phyloP scores from a whole-genome alignment of 2,113 vertebrate species.

The Australoheros scitulus region DNA sequence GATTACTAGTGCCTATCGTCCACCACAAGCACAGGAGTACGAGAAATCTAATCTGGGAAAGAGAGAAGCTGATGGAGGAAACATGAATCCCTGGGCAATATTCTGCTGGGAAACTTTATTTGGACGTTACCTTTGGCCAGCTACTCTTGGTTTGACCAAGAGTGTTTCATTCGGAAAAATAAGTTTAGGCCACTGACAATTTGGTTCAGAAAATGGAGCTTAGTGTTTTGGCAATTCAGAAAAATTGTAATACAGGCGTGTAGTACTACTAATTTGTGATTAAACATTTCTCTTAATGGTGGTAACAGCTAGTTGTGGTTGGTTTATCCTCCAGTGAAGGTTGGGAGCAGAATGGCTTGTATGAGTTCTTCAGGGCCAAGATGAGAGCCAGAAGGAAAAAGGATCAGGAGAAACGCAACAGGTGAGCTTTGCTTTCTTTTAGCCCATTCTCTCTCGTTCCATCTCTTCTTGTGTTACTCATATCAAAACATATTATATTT shows the following conservation, averaged over 20 bases:
- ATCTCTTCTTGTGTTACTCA: background rate
- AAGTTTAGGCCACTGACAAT: no score
- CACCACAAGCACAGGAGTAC: no score
- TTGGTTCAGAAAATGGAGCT: no score
- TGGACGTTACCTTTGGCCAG: no score
- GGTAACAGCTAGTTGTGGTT: background rate
- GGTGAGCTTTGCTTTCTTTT: conserved; percentile 74
- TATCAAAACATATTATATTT: background rate
- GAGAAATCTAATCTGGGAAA: no score
- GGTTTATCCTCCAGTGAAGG: conserved; percentile 86
- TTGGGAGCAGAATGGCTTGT: conserved; percentile 98
- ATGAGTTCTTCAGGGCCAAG: conserved; percentile 97
- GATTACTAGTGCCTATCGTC: no score
- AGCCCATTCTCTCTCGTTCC: background rate
- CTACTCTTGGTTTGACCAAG: no score
- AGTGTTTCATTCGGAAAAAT: no score
- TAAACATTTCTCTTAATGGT: background rate
- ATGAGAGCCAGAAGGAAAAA: conserved; percentile 95
- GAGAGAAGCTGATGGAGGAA: no score
- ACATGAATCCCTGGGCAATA: no score
- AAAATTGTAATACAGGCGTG: background rate
- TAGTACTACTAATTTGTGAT: background rate
- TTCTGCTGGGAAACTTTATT: no score
- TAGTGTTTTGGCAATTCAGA: no score
- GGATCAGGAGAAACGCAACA: conserved; percentile 93